These are phyloP conservation scores for Neoascia interrupta DNA, from an alignment of 2,888 invertebrate genomes.

Conservation along the genomic window DNA sequence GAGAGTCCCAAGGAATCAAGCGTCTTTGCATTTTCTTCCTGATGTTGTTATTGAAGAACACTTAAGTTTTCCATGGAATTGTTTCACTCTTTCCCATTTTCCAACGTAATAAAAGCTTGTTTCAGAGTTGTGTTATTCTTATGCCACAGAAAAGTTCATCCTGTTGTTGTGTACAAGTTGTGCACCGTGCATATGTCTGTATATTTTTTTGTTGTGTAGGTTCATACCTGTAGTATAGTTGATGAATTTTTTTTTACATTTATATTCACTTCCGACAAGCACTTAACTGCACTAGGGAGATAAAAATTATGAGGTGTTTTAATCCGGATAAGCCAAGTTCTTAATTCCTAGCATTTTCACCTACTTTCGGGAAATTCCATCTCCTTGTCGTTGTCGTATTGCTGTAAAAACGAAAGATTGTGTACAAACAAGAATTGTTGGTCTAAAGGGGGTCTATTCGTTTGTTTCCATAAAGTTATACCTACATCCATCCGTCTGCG, in stretches of 20 bases:
- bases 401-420: too few relatives aligned
- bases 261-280: constrained; percentile 66
- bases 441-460: too few relatives aligned
- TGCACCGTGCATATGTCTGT: too few relatives aligned
- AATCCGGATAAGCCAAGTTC: constrained; percentile 63
- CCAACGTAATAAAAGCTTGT: too few relatives aligned
- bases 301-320: constrained; percentile 67
- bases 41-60: too few relatives aligned
- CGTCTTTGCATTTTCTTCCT: too few relatives aligned
- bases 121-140: constrained; percentile 25
- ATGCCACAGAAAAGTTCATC: constrained; percentile 23
- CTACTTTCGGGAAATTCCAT: constrained; percentile 36
- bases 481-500: constrained; percentile 31
- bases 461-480: constrained; percentile 12
- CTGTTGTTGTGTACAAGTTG: constrained; percentile 25
- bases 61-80: too few relatives aligned
- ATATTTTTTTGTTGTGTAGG: too few relatives aligned
- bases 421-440: too few relatives aligned
- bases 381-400: neutral
- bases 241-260: constrained; percentile 49
- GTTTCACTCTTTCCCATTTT: too few relatives aligned
- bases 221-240: too few relatives aligned
- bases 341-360: constrained; percentile 62
- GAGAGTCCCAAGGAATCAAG: too few relatives aligned
- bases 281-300: constrained; percentile 59